Evolutionary conservation across 2,797 vertebrate genomes (phyloP), one percentile per base, ranked within the genome.

Genomic region (Esox lucius): DNA sequence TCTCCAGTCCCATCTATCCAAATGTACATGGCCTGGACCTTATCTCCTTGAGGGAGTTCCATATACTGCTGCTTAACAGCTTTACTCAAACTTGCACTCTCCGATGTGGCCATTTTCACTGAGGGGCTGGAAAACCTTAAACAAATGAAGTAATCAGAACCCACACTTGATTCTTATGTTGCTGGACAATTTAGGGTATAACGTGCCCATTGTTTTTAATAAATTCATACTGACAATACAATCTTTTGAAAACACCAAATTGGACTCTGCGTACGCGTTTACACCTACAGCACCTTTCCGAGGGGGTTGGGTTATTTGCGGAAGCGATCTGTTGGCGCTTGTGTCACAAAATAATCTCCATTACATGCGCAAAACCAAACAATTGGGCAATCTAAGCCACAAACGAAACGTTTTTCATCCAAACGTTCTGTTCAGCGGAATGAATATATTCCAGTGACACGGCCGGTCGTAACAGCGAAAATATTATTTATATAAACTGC

Each of bases 1-100:
- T 99, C 97, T 73, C 97, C 97, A 0, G 96, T 96, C 1, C 97
- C 97, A 2, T 99, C 97, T 0, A 98, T 94, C 97, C 97, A 99
- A 83, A 99, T 94, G 87, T 98, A 98, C 96, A 97, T 97, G 73
- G 93, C 97, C 77, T 97, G 97, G 5, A 97, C 96, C 78, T 94
- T 93, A 64, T 96, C 94, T 0, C 96, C 96, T 80, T 98, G 97
- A 0, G 96, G 95, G 82, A 99, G 94, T 13, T 92, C 89, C 95
- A 98, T 91, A 87, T 98, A 98, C 87, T 95, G 93, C 86, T 95
- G 94, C 87, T 97, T 97, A 71, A 98, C 94, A 81, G 92, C 90
- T 92, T 98, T 99, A 92, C 95, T 96, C 86, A 98, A 87, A 66
- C 94, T 93, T 31, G 96, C 93, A 81, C 96, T 98, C 0, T 93